Base-by-base conservation (phyloP, 2,888 invertebrate genomes). In the Torymus auratus region DNA sequence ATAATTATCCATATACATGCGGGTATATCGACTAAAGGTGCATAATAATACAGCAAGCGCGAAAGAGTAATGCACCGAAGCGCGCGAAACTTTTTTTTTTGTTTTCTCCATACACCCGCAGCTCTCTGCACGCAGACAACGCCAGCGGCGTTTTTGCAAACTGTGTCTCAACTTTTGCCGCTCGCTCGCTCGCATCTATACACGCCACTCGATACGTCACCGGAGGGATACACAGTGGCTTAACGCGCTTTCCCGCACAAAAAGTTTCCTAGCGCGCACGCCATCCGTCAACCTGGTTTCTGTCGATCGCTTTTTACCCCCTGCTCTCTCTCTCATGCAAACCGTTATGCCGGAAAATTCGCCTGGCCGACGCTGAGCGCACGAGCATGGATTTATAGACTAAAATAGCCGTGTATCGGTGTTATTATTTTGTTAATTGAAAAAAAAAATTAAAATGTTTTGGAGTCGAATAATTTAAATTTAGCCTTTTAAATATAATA, bases 171-270 rank as follows among this genome's bases (percentile, higher is more conserved):
- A 76, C 68, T 75, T 76, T 76, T 69, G 61, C 41, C 41, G 41
- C 41, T 23, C 52, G 68, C 67, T 76, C 60, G 61, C 68, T 23
- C 52, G 68, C 67, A 53, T 75, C 55, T 41, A 64, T 41, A 64
- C 12, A 23, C 62, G 41, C 56, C 56, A 62, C 52, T 76, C 55
- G 69, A 76, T 76, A 76, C 69, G 76, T 76, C 61, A 69, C 14
- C 28, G 61, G 41, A 41, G 41, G 41, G 41, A 41, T 28, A 23
- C 68, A n/a, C 13, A 53, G 17, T 50, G 56, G 58, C 41, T 73
- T 17, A 15, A 15, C 50, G 14, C 65, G 60, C 67, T 69, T 28
- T 58, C 69, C n/a, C 12, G 15, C 5, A 70, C 69, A 76, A 62
- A 76, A 69, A 61, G 62, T 61, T 64, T 23, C 20, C 15, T 28